These are phyloP conservation scores for Struthio camelus DNA, from an alignment of 2,113 vertebrate genomes.

Conservation along the genomic window DNA sequence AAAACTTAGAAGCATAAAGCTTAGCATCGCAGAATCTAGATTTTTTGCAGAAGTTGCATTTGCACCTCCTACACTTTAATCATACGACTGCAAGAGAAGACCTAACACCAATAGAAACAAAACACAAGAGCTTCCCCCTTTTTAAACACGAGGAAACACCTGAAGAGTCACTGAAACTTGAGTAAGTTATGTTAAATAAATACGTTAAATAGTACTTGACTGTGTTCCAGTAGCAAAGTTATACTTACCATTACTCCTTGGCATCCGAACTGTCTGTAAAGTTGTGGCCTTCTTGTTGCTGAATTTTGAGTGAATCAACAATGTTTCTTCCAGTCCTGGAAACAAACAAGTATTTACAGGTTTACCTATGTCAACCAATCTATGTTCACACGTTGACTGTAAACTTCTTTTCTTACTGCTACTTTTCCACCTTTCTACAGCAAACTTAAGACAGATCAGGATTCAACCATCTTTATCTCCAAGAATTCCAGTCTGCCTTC, in stretches of 20 bases:
- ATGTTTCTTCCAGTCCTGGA: conserved; percentile 83
- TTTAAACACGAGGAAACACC: not conserved
- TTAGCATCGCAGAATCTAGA: not conserved
- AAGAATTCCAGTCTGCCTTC: not conserved
- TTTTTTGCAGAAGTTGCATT: not conserved
- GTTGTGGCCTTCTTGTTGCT: conserved; percentile 37
- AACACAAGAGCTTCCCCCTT: not conserved
- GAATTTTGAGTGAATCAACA: conserved; percentile 81
- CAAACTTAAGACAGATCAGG: not conserved
- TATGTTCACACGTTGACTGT: not conserved
- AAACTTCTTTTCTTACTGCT: not conserved
- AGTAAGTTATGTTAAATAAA: not conserved
- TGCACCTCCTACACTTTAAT: rapidly evolving
- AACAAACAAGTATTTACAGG: not conserved
- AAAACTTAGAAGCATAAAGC: rapidly evolving
- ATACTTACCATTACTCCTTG: conserved; percentile 85
- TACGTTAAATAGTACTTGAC: not conserved
- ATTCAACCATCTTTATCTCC: not conserved
- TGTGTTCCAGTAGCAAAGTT: not conserved
- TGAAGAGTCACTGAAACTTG: not conserved
- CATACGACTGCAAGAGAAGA: not conserved
- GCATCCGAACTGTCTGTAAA: conserved; percentile 82
- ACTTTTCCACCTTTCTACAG: not conserved
- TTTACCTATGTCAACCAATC: not conserved
- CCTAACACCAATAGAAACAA: not conserved